Percentiles rank a stretch among this genome's conserved stretches.
These are phyloP conservation scores for Hiodon alosoides DNA, from an alignment of 2,113 vertebrate species.

Conservation along the genomic window DNA sequence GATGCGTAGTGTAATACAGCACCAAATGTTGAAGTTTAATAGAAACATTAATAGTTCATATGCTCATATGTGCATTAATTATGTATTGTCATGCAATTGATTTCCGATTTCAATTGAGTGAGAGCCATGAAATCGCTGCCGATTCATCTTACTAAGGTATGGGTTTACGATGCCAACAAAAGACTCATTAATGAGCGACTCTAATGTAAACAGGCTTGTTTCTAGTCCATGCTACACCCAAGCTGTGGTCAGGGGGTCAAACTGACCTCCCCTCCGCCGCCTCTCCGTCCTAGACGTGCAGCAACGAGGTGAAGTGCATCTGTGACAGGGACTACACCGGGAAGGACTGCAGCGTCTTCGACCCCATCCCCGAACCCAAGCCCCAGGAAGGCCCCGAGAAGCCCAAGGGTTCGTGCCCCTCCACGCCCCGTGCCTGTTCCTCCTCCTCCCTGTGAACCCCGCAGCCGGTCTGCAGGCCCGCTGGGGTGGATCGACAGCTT, in stretches of 20 bases:
- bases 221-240: not conserved
- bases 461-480: not conserved
- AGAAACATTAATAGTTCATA: no score
- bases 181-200: no score
- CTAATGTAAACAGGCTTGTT: not conserved
- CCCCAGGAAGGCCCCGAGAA: slow-evolving; percentile 70
- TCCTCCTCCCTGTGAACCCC: slow-evolving; percentile 3
- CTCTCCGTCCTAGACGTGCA: slow-evolving; percentile 70
- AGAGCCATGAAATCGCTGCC: no score
- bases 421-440: not conserved
- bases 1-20: no score
- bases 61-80: no score
- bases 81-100: no score
- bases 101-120: no score
- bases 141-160: not conserved
- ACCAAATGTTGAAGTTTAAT: no score
- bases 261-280: not conserved
- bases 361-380: slow-evolving; percentile 79
- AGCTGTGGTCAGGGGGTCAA: not conserved
- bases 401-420: slow-evolving; percentile 68
- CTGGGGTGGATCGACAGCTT: not conserved
- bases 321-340: slow-evolving; percentile 88
- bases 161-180: no score
- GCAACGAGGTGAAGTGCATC: slow-evolving; percentile 92
- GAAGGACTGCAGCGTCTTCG: slow-evolving; percentile 89